Conservation (phyloP, 1,140 invertebrate species). For the Cecropterus lyciades region DNA sequence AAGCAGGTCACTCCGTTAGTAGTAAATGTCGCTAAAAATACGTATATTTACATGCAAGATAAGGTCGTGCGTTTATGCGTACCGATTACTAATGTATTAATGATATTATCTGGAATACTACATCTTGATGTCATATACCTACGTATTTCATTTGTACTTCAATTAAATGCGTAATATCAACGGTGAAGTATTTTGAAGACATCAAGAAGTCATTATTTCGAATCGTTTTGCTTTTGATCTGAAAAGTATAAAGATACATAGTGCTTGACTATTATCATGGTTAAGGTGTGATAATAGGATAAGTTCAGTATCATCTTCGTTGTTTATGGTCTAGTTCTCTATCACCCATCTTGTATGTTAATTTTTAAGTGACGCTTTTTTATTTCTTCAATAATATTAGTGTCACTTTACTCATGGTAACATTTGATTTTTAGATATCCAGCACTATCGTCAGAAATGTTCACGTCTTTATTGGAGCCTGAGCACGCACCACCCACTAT, state of each 20-base stretch:
- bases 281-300: neutral
- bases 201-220: too few relatives aligned
- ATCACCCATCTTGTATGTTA: too few relatives aligned
- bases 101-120: constrained; percentile 12
- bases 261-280: too few relatives aligned
- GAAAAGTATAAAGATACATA: too few relatives aligned
- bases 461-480: constrained; percentile 91
- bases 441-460: constrained; percentile 91
- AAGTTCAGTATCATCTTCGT: neutral
- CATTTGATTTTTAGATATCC: constrained; percentile 76
- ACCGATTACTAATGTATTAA: constrained; percentile 14
- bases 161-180: too few relatives aligned
- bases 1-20: constrained; percentile 9
- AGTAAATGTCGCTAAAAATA: constrained; percentile 21
- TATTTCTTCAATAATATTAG: too few relatives aligned
- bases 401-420: too few relatives aligned
- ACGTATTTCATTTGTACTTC: neutral
- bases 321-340: too few relatives aligned
- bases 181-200: too few relatives aligned
- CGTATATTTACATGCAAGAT: constrained; percentile 17
- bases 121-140: neutral
- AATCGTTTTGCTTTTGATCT: too few relatives aligned
- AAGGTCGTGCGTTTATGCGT: constrained; percentile 15
- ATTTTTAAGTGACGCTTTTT: too few relatives aligned
- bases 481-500: constrained; percentile 74